Evolutionary conservation across 2,797 vertebrate species (phyloP).

Genomic region (Diglossa cyanea): DNA sequence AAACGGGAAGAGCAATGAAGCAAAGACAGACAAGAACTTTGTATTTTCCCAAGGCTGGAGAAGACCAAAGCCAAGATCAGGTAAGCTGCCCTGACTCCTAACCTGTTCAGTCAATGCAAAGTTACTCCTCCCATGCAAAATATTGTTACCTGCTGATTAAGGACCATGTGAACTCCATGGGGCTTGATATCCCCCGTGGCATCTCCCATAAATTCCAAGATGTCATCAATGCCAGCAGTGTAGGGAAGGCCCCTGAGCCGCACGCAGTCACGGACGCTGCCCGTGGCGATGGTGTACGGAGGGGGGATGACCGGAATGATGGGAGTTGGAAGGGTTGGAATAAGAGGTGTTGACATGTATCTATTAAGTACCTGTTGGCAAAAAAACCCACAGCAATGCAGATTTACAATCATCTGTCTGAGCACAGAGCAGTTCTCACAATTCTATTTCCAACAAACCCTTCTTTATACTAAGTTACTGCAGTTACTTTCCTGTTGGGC

Average conservation of each 20-base stretch:
- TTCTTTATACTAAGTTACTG: neutral
- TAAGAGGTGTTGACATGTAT: constrained; percentile 91
- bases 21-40: neutral
- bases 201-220: constrained; percentile 93
- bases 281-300: constrained; percentile 82
- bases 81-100: neutral
- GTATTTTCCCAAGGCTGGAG: neutral
- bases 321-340: constrained; percentile 87
- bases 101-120: neutral
- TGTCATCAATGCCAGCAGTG: constrained; percentile 92
- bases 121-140: neutral
- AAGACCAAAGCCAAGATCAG: neutral
- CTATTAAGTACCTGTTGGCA: constrained; percentile 88
- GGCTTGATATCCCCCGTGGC: constrained; percentile 92
- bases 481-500: neutral
- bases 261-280: constrained; percentile 86
- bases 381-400: neutral
- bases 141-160: constrained; percentile 90
- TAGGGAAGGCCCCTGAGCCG: constrained; percentile 92
- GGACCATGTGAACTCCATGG: constrained; percentile 96
- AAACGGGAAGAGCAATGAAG: neutral
- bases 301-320: constrained; percentile 85
- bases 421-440: neutral
- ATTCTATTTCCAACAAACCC: neutral
- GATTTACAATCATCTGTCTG: neutral